Conservation (phyloP, 2,888 invertebrate genomes). For the Apodemia hepburni region DNA sequence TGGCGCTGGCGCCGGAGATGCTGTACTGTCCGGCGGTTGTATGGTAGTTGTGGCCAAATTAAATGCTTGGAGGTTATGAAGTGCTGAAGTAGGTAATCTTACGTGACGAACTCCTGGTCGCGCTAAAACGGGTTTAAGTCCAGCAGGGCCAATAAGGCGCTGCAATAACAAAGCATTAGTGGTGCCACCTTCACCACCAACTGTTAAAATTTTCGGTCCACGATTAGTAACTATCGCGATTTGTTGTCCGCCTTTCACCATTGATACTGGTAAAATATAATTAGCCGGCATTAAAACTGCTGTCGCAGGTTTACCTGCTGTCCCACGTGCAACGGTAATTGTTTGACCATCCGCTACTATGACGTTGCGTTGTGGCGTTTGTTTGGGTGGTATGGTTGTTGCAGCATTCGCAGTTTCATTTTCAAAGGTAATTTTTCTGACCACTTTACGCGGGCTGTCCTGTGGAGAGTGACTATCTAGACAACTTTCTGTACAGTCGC, state of each 20-base stretch:
- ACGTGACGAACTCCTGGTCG: constrained; percentile 80
- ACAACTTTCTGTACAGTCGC: constrained; percentile 70
- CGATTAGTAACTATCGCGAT: constrained; percentile 87
- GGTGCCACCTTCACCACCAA: constrained; percentile 67
- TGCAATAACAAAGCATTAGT: constrained; percentile 84
- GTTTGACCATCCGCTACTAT: constrained; percentile 84
- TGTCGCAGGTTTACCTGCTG: constrained; percentile 82
- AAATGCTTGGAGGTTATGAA: constrained; percentile 67
- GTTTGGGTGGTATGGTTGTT: constrained; percentile 46
- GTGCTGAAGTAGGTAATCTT: constrained; percentile 62
- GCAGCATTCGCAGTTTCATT: constrained; percentile 70
- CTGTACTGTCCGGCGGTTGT: constrained; percentile 58
- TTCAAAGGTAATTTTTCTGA: constrained; percentile 66
- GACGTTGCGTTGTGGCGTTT: constrained; percentile 74
- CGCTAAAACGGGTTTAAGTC: constrained; percentile 74
- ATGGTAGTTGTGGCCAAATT: constrained; percentile 53
- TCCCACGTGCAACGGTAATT: constrained; percentile 80
- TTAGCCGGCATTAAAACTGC: constrained; percentile 86
- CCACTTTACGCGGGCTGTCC: constrained; percentile 71
- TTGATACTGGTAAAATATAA: constrained; percentile 85
- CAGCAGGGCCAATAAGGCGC: constrained; percentile 83
- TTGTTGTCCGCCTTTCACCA: constrained; percentile 86
- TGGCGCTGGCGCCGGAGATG: constrained; percentile 51
- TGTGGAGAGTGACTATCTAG: constrained; percentile 80
- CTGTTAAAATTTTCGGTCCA: constrained; percentile 78